Conservation (phyloP, 2,113 vertebrate genomes). For the Hippocampus zosterae region DNA sequence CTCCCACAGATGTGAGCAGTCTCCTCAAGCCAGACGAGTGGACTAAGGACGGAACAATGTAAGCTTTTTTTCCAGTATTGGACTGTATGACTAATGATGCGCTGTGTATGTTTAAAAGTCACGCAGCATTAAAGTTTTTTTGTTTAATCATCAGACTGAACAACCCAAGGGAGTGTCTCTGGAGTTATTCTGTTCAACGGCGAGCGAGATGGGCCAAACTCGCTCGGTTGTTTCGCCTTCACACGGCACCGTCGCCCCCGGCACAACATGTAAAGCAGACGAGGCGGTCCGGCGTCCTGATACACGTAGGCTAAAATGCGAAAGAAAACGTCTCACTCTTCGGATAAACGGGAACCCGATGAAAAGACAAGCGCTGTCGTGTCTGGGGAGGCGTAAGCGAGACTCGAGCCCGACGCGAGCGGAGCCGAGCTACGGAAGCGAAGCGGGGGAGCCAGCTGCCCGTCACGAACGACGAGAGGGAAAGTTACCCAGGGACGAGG, state of each 20-base stretch:
- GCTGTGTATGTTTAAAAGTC: conserved; percentile 9
- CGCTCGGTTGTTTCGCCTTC: conserved; percentile 41
- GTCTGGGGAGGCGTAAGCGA: conserved; percentile 54
- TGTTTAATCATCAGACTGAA: conserved; percentile 4
- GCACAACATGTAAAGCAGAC: conserved; percentile 43
- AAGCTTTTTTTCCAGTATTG: background rate
- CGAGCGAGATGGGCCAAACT: conserved; percentile 69
- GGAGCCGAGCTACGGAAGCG: conserved; percentile 24
- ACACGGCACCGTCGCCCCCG: conserved; percentile 30
- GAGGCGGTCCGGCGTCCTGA: conserved; percentile 26
- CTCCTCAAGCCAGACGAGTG: background rate
- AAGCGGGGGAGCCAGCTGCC: conserved; percentile 38
- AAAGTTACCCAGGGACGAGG: conserved; percentile 60
- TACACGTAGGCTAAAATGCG: conserved; percentile 19
- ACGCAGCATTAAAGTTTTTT: background rate
- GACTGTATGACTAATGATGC: conserved; percentile 32
- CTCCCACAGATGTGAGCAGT: conserved; percentile 24
- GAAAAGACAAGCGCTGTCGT: conserved; percentile 65
- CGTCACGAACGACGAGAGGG: conserved; percentile 54
- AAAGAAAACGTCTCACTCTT: conserved; percentile 23
- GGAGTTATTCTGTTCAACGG: conserved; percentile 57
- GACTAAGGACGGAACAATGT: background rate
- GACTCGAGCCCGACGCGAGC: conserved; percentile 30
- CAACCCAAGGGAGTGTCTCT: conserved; percentile 52
- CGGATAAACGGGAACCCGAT: conserved; percentile 52